phyloP scores from a whole-genome alignment of 2,888 invertebrate genomes.

The Sepioteuthis lessoniana region DNA sequence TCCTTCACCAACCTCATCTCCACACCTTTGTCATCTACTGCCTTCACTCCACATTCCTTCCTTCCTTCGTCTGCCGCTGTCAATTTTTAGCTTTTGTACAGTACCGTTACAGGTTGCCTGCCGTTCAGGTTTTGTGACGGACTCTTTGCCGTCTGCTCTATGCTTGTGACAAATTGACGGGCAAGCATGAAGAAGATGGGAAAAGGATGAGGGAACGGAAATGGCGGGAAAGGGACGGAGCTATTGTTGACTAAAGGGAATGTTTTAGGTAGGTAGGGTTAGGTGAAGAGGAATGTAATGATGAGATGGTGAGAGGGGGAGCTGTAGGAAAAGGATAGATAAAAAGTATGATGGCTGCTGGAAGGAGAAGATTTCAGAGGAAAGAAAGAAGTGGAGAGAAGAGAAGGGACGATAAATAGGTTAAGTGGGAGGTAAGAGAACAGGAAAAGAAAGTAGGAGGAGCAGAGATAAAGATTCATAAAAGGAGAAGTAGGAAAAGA shows the following conservation, averaged over 20 bases:
- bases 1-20: neutral
- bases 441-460: no score
- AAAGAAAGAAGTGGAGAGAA: no score
- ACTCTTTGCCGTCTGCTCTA: conserved; percentile 1
- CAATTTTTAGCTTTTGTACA: conserved; percentile 16
- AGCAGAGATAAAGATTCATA: no score
- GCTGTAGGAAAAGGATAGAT: neutral
- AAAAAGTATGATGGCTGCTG: neutral
- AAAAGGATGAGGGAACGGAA: neutral
- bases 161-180: conserved; percentile 15
- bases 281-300: neutral
- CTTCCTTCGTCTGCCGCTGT: neutral
- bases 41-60: neutral
- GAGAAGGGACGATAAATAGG: no score
- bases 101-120: neutral
- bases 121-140: neutral
- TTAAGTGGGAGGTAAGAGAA: no score
- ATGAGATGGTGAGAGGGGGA: neutral
- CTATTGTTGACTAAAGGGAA: no score
- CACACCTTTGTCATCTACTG: neutral
- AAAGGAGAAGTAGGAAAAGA: no score
- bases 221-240: no score
- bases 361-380: no score
- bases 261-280: neutral
- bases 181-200: neutral